These are phyloP conservation scores for Drosophila chauvacae DNA, from an alignment of 1,140 invertebrate genomes.

Conservation along the genomic window DNA sequence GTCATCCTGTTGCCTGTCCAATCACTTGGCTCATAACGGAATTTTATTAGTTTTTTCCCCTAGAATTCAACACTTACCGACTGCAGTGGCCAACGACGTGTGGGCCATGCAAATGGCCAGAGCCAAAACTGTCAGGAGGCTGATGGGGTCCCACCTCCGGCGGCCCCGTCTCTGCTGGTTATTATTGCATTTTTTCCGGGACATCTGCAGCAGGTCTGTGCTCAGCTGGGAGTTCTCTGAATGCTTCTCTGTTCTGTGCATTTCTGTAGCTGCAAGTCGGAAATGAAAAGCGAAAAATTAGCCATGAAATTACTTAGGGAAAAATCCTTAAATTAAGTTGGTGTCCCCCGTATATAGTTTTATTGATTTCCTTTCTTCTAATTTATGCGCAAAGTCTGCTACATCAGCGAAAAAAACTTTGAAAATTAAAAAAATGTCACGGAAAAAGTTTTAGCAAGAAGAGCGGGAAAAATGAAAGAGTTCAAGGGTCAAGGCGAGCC, in stretches of 20 bases:
- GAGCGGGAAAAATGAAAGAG: background rate
- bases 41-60: slow-evolving; percentile 68
- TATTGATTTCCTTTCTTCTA: slow-evolving; percentile 58
- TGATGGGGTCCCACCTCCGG: slow-evolving; percentile 48
- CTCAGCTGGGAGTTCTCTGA: slow-evolving; percentile 40
- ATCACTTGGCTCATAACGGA: slow-evolving; percentile 73
- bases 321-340: slow-evolving; percentile 3
- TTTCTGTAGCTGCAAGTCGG: slow-evolving; percentile 48
- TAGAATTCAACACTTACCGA: slow-evolving; percentile 71
- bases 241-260: slow-evolving; percentile 55
- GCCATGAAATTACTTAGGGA: background rate
- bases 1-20: slow-evolving; percentile 49
- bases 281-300: background rate
- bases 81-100: slow-evolving; percentile 59
- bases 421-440: slow-evolving; percentile 30
- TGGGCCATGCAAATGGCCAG: slow-evolving; percentile 70
- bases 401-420: slow-evolving; percentile 57
- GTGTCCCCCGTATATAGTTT: slow-evolving; percentile 8
- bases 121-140: slow-evolving; percentile 60
- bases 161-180: slow-evolving; percentile 67
- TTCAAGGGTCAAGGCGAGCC: slow-evolving; percentile 35
- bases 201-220: slow-evolving; percentile 63
- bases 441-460: slow-evolving; percentile 27
- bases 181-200: slow-evolving; percentile 67
- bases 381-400: slow-evolving; percentile 61